Base-by-base conservation (phyloP, 2,888 invertebrate species). In the Lumbricus terrestris region DNA sequence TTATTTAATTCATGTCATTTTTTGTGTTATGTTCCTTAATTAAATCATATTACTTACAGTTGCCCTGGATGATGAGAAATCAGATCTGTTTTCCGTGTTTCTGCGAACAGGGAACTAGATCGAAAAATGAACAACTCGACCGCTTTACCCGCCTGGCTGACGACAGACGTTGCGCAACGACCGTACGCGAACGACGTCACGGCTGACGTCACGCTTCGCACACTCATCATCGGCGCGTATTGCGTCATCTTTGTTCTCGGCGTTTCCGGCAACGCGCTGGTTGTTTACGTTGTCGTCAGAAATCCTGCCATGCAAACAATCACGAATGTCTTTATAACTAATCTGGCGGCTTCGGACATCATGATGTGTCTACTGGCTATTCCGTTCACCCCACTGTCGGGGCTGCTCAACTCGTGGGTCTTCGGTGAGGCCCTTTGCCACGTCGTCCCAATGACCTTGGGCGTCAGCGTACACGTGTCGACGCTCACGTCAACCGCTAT, bases 221-320 rank as follows among this genome's bases (percentile, higher is more conserved):
- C 83, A 2, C 82, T 90, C 38, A 89, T 90, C 90, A 82, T 90
- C 82, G 40, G 88, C 37, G 89, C 38, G 11, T 98, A 98, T 95
- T 96, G 96, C 4, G 95, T 96, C 16, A 97, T 98, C 91, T 99
- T 99, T 94, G 96, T 97, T 0, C 96, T 98, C 85, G 99, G 99
- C 3, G 92, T 95, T 16, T 93, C 93, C 40, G 95, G 95, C 0
- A 95, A 95, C 91, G 92, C 93, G 18, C 95, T 99, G 35, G 99
- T 99, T 37, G 98, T 98, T 94, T 98, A 97, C 94, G 98, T 99
- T n/a, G 98, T 99, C 15, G 42, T 37, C 37, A 34, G n/a, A 29
- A 99, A 98, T 95, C 97, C 97, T 92, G 97, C 97, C 47, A 99
- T 99, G 99, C 98, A 98, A 94, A 98, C 98, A 0, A 99, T 99